A percentile compares a stretch with the other conserved stretches of the same genome.
Evolutionary conservation across 2,888 invertebrate genomes (phyloP).

Genomic region (Lordiphosa fenestrarum): DNA sequence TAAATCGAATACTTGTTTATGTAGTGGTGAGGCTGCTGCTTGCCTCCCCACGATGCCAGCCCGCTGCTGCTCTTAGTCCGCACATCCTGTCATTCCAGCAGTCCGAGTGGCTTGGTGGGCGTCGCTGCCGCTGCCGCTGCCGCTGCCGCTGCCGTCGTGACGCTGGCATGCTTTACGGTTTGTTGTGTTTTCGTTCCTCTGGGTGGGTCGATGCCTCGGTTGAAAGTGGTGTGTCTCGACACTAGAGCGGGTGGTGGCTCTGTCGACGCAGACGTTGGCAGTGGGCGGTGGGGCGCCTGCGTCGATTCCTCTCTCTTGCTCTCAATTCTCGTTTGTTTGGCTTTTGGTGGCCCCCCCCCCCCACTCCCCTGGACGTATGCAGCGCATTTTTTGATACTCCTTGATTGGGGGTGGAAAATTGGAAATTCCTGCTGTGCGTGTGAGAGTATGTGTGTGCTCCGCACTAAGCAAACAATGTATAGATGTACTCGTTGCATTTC

Average conservation of each 20-base stretch:
- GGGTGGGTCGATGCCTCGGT: conserved; percentile 15
- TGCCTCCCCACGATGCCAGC: neutral
- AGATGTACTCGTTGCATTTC: conserved; percentile 2
- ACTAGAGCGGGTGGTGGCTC: conserved; percentile 55
- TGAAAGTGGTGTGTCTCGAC: conserved; percentile 18
- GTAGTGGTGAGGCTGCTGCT: conserved; percentile 58
- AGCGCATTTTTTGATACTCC: conserved; percentile 39
- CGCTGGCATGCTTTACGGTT: conserved; percentile 76
- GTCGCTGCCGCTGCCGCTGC: conserved; percentile 15
- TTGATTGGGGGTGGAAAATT: conserved; percentile 20
- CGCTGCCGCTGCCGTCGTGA: conserved; percentile 17
- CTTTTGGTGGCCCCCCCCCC: conserved; percentile 39
- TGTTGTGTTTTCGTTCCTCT: conserved; percentile 70
- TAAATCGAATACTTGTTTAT: conserved; percentile 79
- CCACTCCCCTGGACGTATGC: conserved; percentile 34
- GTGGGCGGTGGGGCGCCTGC: conserved; percentile 36
- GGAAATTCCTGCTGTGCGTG: conserved; percentile 14
- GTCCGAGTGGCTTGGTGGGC: conserved; percentile 31
- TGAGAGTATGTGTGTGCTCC: neutral
- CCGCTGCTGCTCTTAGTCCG: neutral
- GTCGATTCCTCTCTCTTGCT: conserved; percentile 23
- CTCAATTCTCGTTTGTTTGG: conserved; percentile 35
- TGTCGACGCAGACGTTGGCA: conserved; percentile 28
- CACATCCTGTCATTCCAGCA: conserved; percentile 50
- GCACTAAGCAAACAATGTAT: neutral